Evolutionary conservation across 2,888 invertebrate species (phyloP).

Genomic region (Pimpla rufipes): DNA sequence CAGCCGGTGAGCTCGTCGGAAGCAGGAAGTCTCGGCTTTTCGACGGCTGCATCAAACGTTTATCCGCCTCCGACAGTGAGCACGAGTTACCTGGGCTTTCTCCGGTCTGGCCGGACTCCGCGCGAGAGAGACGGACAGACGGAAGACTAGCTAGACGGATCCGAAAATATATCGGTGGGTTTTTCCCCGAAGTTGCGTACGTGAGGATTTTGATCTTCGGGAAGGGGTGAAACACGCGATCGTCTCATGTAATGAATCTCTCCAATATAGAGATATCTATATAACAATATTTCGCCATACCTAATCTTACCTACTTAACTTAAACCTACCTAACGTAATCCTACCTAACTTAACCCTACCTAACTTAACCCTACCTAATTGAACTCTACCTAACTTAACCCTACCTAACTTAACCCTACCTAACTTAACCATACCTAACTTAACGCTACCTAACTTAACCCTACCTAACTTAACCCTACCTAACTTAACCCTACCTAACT

Average conservation of each 20-base stretch:
- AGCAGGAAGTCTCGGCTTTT: constrained; percentile 16
- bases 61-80: background rate
- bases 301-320: too few relatives aligned
- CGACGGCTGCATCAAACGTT: constrained; percentile 26
- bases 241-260: background rate
- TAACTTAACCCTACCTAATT: too few relatives aligned
- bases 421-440: too few relatives aligned
- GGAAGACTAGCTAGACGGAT: constrained; percentile 15
- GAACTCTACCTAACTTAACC: too few relatives aligned
- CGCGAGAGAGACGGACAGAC: background rate
- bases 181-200: background rate
- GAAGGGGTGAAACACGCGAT: background rate
- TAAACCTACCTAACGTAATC: too few relatives aligned
- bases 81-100: background rate
- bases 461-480: too few relatives aligned
- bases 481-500: too few relatives aligned
- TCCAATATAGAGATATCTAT: too few relatives aligned
- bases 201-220: background rate
- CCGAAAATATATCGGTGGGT: constrained; percentile 1
- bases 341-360: too few relatives aligned
- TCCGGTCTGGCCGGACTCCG: background rate
- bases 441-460: too few relatives aligned
- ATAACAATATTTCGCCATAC: too few relatives aligned
- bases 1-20: background rate
- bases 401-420: too few relatives aligned